A percentile compares a stretch with the other conserved stretches of the same genome.
phyloP scores from a whole-genome alignment of 1,140 invertebrate genomes.

The Heliconius melpomene region DNA sequence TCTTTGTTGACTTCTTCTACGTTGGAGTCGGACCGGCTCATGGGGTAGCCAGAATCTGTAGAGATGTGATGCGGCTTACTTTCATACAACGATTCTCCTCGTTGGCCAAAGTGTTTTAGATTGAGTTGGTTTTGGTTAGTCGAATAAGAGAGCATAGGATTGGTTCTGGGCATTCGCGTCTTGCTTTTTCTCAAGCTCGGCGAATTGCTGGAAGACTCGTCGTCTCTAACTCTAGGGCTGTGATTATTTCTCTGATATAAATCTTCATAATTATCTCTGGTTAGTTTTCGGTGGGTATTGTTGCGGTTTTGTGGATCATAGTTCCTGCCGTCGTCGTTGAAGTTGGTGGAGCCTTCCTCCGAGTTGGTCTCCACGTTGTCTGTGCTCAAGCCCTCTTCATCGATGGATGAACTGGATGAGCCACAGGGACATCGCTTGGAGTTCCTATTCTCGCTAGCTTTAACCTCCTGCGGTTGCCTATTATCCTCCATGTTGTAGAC shows the following conservation, averaged over 20 bases:
- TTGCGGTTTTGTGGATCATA: conserved; percentile 81
- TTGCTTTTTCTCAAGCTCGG: conserved; percentile 74
- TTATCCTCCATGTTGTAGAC: conserved; percentile 88
- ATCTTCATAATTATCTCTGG: conserved; percentile 79
- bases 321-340: conserved; percentile 76
- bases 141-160: conserved; percentile 79
- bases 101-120: conserved; percentile 77
- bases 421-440: conserved; percentile 77
- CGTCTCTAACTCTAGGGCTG: conserved; percentile 67
- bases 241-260: conserved; percentile 77
- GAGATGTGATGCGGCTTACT: conserved; percentile 76
- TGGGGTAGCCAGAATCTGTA: conserved; percentile 70
- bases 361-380: conserved; percentile 81
- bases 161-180: conserved; percentile 79
- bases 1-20: conserved; percentile 80
- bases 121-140: conserved; percentile 74
- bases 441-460: conserved; percentile 71
- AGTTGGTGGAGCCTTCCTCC: conserved; percentile 79
- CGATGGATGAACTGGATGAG: conserved; percentile 82
- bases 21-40: conserved; percentile 77
- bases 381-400: conserved; percentile 81
- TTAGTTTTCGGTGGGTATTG: conserved; percentile 76
- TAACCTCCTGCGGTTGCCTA: conserved; percentile 69
- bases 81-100: conserved; percentile 71
- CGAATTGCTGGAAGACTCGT: conserved; percentile 76